Evolutionary conservation across 2,797 vertebrate genomes (phyloP), one percentile per base, ranked within the genome.

Genomic region (Oceanodroma leucorhoa): DNA sequence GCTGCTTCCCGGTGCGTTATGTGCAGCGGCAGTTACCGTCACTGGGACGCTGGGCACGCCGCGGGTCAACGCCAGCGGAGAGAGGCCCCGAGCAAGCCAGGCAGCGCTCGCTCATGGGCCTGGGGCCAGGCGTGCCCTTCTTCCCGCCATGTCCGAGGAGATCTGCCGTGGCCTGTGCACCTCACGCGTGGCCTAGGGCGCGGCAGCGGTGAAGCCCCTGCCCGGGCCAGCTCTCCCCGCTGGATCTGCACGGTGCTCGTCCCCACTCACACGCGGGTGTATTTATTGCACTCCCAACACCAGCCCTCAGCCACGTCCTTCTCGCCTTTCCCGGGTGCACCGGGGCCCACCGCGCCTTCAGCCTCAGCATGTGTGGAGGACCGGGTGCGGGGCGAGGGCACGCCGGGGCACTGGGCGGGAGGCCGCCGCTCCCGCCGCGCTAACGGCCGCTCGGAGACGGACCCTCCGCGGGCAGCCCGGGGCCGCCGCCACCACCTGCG

Each of bases 281-380:
- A 2, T 11, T 7, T 29, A 6, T 9, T 1, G 8, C 36, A 1
- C 26, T 6, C 36, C 36, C 4, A 13, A 4, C 48, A 5, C 5
- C 3, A 34, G 69, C 69, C 1, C 21, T 21, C 57, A 4, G 11
- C 2, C 17, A 8, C 14, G 3, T 4, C 8, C 27, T 38, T 9
- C 32, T 13, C 20, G 34, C 50, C 50, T 23, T 20, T 3, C 11
- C 18, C 3, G 23, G 40, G 14, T 1, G 16, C 66, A 5, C 50
- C n/a, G 6, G 8, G 10, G 7, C 53, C 23, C 38, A 2, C 2
- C 9, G 22, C 4, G 40, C 53, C 53, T 4, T 7, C 17, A 15
- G 38, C 45, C 45, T 9, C 18, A 11, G 18, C 34, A 4, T 6
- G 40, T 2, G 58, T 2, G 50, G 14, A 62, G 21, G 18, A 10